Evolutionary conservation across 2,888 invertebrate genomes (phyloP), one percentile per base, ranked within the genome.

Genomic region (Poecilobothrus nobilitatus): DNA sequence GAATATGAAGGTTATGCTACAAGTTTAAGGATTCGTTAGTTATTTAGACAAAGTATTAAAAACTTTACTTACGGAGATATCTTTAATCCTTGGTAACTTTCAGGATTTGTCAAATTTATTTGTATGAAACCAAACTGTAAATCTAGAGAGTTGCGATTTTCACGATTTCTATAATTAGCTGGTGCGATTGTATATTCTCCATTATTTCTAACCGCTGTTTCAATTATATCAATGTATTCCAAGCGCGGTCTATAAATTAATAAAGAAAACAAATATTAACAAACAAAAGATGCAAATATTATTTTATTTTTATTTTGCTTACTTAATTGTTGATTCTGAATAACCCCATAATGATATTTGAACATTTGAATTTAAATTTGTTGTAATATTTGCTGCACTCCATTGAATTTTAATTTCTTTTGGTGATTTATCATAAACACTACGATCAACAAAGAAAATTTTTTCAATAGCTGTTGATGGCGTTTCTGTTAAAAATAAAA

Each of bases 311-410:
- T 5, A 27, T 27, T 27, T 27, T 27, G 73, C 74, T 73, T 73
- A 78, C 78, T 78, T 76, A 69, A 92, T 92, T 0, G 91, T 91
- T 0, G 88, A 86, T 81, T 95, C 95, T 67, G 91, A 87, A 82
- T 95, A 95, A 0, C 95, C 95, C 91, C 92, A 96, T 15, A 96
- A 80, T 0, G 92, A 91, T 74, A 96, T 91, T 73, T 88, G 88
- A 1, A 95, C 87, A 66, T 87, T 87, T 0, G 92, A 90, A 76
- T 89, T 90, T 53, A 86, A 83, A 78, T 92, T 92, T 61, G 87
- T 87, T 0, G 95, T 94, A 78, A 96, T 89, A 83, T 95, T 95
- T 76, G 88, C 88, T 41, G 88, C 87, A 76, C 91, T 89, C 95
- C 95, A 96, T 21, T 88, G 88, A 66, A 95, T 89, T 76, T 86